A percentile compares a stretch with the other conserved stretches of the same genome.
Conservation (phyloP, 92 coral and sea anemone genomes). For the Porites evermanni region DNA sequence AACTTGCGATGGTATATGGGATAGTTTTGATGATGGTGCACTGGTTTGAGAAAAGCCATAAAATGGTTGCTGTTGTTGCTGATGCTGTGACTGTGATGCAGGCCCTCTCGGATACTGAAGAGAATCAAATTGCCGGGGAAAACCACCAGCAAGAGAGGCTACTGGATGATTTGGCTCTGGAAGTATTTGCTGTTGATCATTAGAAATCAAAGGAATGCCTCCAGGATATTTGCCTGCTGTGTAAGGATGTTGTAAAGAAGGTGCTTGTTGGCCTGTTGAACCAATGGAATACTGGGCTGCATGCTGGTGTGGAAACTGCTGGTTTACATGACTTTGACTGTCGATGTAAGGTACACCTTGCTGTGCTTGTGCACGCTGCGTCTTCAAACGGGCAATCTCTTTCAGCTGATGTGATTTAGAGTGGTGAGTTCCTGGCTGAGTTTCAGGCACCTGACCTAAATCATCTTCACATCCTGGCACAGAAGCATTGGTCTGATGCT, state of each 20-base stretch:
- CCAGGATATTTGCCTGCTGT: constrained; percentile 43
- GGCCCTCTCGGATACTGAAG: constrained; percentile 52
- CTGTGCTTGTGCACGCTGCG: constrained; percentile 66
- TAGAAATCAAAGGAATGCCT: constrained; percentile 32
- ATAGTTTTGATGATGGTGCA: constrained; percentile 46
- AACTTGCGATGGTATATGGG: constrained; percentile 61
- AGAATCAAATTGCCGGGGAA: constrained; percentile 46
- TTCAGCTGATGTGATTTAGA: constrained; percentile 76
- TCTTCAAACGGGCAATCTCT: constrained; percentile 80
- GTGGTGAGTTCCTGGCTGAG: constrained; percentile 39
- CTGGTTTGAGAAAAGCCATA: constrained; percentile 58
- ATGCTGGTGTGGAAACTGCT: constrained; percentile 20
- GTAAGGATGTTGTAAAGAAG: constrained; percentile 29
- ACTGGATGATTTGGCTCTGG: constrained; percentile 33
- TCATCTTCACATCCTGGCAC: constrained; percentile 39
- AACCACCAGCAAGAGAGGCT: constrained; percentile 27
- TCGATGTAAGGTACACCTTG: constrained; percentile 39
- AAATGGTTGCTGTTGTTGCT: constrained; percentile 57
- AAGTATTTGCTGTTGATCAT: constrained; percentile 32
- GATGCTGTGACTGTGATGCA: constrained; percentile 61
- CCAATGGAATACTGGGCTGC: constrained; percentile 23
- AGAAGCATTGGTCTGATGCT: constrained; percentile 17
- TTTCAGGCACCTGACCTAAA: constrained; percentile 40
- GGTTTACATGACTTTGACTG: constrained; percentile 32
- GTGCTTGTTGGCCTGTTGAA: constrained; percentile 26